A percentile compares a stretch with the other conserved stretches of the same genome.
phyloP scores from a whole-genome alignment of 2,888 invertebrate genomes.

The Eristalinus aeneus region DNA sequence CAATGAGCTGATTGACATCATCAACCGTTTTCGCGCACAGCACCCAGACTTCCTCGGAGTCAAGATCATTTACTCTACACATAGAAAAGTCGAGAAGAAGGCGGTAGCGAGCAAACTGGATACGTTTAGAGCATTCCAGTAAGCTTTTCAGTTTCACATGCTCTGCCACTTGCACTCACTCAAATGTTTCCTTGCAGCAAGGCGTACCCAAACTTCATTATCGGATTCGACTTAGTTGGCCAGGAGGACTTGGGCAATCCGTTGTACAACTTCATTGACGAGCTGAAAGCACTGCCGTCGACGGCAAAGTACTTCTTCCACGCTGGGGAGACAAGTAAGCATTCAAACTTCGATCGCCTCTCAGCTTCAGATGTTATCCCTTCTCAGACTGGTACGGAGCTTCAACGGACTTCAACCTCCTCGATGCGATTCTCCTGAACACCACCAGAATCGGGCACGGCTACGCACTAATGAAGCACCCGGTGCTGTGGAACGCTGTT shows the following conservation, averaged over 20 bases:
- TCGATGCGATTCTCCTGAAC: slow-evolving; percentile 80
- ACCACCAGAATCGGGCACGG: slow-evolving; percentile 80
- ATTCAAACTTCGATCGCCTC: neutral
- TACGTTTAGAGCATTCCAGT: slow-evolving; percentile 75
- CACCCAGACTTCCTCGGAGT: slow-evolving; percentile 84
- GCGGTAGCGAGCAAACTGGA: slow-evolving; percentile 72
- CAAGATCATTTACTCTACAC: slow-evolving; percentile 82
- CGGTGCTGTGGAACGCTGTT: slow-evolving; percentile 77
- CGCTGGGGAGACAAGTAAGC: slow-evolving; percentile 84
- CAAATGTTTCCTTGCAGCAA: slow-evolving; percentile 71
- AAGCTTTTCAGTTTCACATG: slow-evolving; percentile 59
- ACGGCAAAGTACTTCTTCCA: slow-evolving; percentile 84
- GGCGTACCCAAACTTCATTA: slow-evolving; percentile 82
- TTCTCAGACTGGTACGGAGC: slow-evolving; percentile 82
- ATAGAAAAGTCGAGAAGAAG: slow-evolving; percentile 71
- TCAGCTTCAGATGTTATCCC: neutral
- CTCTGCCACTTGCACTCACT: neutral
- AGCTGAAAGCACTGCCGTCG: slow-evolving; percentile 74
- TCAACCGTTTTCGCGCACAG: slow-evolving; percentile 81
- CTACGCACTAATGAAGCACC: slow-evolving; percentile 79
- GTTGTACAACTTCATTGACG: slow-evolving; percentile 77
- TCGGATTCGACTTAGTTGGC: slow-evolving; percentile 86
- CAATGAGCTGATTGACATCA: slow-evolving; percentile 77
- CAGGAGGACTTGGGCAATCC: slow-evolving; percentile 84
- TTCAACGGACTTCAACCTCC: slow-evolving; percentile 83